Base-by-base conservation (phyloP, 2,888 invertebrate genomes). In the Cyrtodaria siliqua region DNA sequence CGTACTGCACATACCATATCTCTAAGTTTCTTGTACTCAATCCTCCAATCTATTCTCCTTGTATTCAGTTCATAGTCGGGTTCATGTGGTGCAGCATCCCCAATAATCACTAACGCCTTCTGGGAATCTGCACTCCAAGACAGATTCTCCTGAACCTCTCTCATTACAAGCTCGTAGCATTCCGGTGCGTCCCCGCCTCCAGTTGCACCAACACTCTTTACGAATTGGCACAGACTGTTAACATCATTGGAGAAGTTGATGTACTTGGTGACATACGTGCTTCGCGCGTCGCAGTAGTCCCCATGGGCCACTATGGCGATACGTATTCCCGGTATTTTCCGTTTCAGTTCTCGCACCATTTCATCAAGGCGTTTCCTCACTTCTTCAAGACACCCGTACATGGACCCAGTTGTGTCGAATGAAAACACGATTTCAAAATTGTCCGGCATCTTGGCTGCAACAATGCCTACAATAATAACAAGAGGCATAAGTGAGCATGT, bases 121-220 rank as follows among this genome's bases (percentile, higher is more conserved):
- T 84, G 86, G 8, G 84, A 77, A 18, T 81, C 77, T 0, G 82
- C 62, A 24, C 75, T 83, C 89, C 89, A 89, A 3, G 79, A 71
- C 20, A 87, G 73, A 49, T 79, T 57, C 40, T 82, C 79, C n/a
- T 86, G 82, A 0, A 82, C 87, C 38, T 89, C 75, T 44, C 79
- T 61, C 62, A 89, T 83, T 8, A 89, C 89, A 52, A 89, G 77
- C 63, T 89, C 89, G 55, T 89, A 89, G 49, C 87, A 88, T 66
- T 89, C 88, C 2, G 83, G 84, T 29, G 52, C 52, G 59, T 88
- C 88, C 2, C 88, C 85, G 0, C 89, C 89, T 2, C 75, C 57
- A 9, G 79, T 79, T 16, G 40, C 44, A 0, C 1, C 49, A 4
- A 75, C 79, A 53, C 56, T 49, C 9, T 29, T 26, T 0, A 79